phyloP scores from a whole-genome alignment of 2,113 vertebrate species.

The Thinocorus orbignyianus region DNA sequence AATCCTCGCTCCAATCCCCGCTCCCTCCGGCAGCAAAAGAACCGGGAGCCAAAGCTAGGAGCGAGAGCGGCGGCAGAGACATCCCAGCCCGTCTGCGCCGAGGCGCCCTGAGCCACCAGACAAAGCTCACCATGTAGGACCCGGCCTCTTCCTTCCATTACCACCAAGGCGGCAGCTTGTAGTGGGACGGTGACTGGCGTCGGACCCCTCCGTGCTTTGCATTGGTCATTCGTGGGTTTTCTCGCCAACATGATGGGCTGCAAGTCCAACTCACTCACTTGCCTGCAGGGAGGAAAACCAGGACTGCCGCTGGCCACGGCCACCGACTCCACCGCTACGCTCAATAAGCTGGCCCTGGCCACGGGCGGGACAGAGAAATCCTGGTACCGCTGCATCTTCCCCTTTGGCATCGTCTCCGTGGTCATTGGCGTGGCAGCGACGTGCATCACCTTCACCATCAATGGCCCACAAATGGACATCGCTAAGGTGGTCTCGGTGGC shows the following conservation, averaged over 20 bases:
- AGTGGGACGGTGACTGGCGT: neutral
- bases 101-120: neutral
- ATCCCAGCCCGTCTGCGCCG: fast-evolving
- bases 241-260: constrained; percentile 81
- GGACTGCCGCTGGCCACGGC: constrained; percentile 65
- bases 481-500: constrained; percentile 88
- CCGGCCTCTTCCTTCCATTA: fast-evolving
- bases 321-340: constrained; percentile 80
- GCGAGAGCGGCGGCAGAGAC: constrained; percentile 15
- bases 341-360: constrained; percentile 86
- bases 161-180: constrained; percentile 15
- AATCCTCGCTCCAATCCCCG: constrained; percentile 21
- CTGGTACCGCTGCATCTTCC: constrained; percentile 92
- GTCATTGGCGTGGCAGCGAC: constrained; percentile 86
- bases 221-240: constrained; percentile 50
- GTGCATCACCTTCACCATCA: constrained; percentile 89
- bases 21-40: constrained; percentile 12
- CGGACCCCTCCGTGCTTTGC: neutral
- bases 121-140: constrained; percentile 60
- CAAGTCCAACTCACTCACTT: constrained; percentile 83
- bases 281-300: constrained; percentile 75
- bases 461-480: constrained; percentile 83
- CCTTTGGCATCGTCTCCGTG: constrained; percentile 88
- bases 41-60: constrained; percentile 15
- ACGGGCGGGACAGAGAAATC: constrained; percentile 89